Evolutionary conservation across 2,888 invertebrate species (phyloP).

Genomic region (Athripsodes cinereus): DNA sequence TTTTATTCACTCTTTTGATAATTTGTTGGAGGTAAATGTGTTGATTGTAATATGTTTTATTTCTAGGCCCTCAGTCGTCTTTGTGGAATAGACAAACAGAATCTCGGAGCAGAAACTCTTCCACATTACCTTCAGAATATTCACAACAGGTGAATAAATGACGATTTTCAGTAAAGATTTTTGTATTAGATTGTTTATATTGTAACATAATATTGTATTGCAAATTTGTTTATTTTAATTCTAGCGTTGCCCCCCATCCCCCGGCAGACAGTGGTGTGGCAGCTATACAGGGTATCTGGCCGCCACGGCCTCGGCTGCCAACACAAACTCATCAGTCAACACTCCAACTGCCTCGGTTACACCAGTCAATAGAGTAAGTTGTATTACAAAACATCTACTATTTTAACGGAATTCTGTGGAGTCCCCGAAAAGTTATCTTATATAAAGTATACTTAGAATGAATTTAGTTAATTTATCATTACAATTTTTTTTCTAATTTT

Average conservation of each 20-base stretch:
- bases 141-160: neutral
- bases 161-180: too few relatives aligned
- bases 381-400: too few relatives aligned
- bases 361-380: neutral
- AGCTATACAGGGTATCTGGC: conserved; percentile 26
- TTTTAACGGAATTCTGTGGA: too few relatives aligned
- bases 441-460: too few relatives aligned
- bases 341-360: neutral
- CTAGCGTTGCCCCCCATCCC: conserved; percentile 3
- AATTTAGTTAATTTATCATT: too few relatives aligned
- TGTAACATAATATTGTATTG: too few relatives aligned
- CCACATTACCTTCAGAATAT: conserved; percentile 21
- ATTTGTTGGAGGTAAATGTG: neutral
- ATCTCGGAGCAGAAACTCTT: conserved; percentile 7
- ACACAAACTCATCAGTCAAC: neutral
- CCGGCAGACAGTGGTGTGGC: conserved; percentile 26
- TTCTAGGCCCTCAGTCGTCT: conserved; percentile 19
- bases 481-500: neutral
- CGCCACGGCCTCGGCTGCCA: neutral
- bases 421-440: too few relatives aligned
- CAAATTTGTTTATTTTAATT: neutral
- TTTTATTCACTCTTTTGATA: neutral
- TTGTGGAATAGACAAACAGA: conserved; percentile 12
- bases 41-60: too few relatives aligned
- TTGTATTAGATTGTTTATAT: neutral